phyloP scores from a whole-genome alignment of 2,888 invertebrate genomes.

The Himalopsyche kuldschensis region DNA sequence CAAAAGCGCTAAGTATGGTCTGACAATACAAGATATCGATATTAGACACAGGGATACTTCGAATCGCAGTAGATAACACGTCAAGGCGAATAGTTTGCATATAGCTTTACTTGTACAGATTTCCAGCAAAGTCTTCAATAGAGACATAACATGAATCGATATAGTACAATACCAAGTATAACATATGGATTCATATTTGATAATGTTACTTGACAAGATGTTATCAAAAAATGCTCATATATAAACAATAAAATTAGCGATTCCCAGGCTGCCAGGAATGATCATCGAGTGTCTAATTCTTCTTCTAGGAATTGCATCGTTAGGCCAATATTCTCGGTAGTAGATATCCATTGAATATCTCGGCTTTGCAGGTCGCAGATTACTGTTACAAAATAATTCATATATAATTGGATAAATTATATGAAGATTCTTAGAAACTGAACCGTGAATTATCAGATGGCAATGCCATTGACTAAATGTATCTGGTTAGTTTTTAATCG shows the following conservation, averaged over 20 bases:
- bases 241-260: background rate
- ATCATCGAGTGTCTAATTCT: background rate
- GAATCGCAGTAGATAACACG: too few relatives aligned
- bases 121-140: too few relatives aligned
- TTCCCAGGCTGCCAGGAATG: background rate
- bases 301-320: background rate
- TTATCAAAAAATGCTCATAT: background rate
- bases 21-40: too few relatives aligned
- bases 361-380: background rate
- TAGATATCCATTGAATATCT: background rate
- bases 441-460: background rate
- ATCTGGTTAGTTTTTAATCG: background rate
- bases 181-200: background rate
- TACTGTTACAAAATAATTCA: background rate
- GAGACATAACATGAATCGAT: too few relatives aligned
- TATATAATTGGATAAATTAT: background rate
- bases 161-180: background rate
- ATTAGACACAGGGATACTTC: too few relatives aligned
- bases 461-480: background rate
- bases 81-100: too few relatives aligned
- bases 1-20: too few relatives aligned
- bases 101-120: too few relatives aligned
- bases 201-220: background rate
- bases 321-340: background rate
- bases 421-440: background rate